These are phyloP conservation scores for Macquaria australasica DNA, from an alignment of 2,113 vertebrate species.

Conservation along the genomic window DNA sequence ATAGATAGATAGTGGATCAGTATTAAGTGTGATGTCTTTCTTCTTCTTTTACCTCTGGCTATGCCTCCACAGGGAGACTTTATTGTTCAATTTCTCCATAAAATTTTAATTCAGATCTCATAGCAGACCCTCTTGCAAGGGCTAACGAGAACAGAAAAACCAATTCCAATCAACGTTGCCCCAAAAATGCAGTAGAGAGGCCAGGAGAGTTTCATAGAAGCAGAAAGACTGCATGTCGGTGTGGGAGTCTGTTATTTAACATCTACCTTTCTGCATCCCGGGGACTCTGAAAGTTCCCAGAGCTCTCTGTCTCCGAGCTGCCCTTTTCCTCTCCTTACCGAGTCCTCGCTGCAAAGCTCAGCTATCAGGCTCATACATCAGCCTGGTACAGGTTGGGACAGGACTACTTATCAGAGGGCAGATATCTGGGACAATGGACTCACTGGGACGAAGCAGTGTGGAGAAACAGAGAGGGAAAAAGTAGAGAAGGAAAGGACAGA, in stretches of 20 bases:
- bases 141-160: neutral
- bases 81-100: conserved; percentile 3
- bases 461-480: neutral
- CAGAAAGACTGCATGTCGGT: neutral
- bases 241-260: conserved; percentile 36
- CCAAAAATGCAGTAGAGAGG: neutral
- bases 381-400: conserved; percentile 57
- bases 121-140: neutral
- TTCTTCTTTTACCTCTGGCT: neutral
- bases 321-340: conserved; percentile 36
- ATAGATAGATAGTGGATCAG: no score
- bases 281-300: conserved; percentile 13
- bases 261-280: conserved; percentile 19
- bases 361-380: conserved; percentile 61
- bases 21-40: neutral
- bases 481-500: conserved; percentile 20
- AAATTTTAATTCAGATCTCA: conserved; percentile 20
- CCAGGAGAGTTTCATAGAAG: conserved; percentile 11
- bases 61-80: neutral
- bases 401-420: conserved; percentile 62
- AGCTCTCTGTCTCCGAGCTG: conserved; percentile 33
- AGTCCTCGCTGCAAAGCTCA: conserved; percentile 33
- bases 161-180: conserved; percentile 11
- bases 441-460: conserved; percentile 21
- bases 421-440: conserved; percentile 70